Percentiles rank a stretch among this genome's conserved stretches.
Evolutionary conservation across 2,113 vertebrate species (phyloP).

Genomic region (Pedionomus torquatus): DNA sequence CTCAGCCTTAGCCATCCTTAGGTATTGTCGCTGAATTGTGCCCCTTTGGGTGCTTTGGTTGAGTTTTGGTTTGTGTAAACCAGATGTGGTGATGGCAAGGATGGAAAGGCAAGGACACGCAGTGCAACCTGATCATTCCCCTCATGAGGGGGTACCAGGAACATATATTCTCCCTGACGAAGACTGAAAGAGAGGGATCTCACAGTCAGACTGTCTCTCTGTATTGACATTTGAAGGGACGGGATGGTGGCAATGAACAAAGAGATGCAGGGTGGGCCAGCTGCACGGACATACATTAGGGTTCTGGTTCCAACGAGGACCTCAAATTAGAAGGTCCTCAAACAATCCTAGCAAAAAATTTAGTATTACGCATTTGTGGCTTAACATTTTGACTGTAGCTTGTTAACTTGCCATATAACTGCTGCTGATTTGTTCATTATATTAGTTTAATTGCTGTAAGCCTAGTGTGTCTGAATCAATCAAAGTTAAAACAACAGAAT

Average conservation of each 20-base stretch:
- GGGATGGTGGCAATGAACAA: not conserved
- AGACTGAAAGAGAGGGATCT: not conserved
- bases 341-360: not conserved
- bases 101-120: not conserved
- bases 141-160: rapidly evolving
- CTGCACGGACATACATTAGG: not conserved
- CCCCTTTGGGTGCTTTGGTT: not conserved
- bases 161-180: not conserved
- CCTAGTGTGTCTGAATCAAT: slow-evolving; percentile 21
- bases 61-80: not conserved
- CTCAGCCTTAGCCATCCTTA: not conserved
- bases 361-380: not conserved
- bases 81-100: not conserved
- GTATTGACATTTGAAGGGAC: not conserved
- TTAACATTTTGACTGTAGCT: not conserved
- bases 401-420: not conserved
- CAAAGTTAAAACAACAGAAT: slow-evolving; percentile 45
- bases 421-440: slow-evolving; percentile 19
- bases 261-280: rapidly evolving
- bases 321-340: not conserved
- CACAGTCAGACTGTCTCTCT: not conserved
- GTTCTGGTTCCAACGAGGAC: not conserved
- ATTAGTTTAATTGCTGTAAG: slow-evolving; percentile 35
- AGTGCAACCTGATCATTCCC: not conserved
- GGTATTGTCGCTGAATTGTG: not conserved